phyloP scores from a whole-genome alignment of 37 sponge, comb jelly and placozoan species.

The Dysidea cf. avara region DNA sequence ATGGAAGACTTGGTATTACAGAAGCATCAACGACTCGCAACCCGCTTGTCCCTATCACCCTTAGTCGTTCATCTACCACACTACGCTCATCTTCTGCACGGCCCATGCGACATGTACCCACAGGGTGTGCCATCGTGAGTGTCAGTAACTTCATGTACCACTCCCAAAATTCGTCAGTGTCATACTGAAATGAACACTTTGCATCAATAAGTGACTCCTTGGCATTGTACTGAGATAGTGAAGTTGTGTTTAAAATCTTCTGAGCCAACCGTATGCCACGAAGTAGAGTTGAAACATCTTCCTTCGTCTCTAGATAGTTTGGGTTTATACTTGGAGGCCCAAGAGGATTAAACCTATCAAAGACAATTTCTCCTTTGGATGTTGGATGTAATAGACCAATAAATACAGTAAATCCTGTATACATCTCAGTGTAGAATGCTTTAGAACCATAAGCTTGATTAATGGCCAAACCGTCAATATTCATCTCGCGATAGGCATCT shows the following conservation, averaged over 20 bases:
- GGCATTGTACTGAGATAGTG: slow-evolving; percentile 21
- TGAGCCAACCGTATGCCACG: slow-evolving; percentile 54
- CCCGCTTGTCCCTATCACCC: slow-evolving; percentile 63
- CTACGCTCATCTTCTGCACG: slow-evolving; percentile 33
- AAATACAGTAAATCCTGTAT: slow-evolving; percentile 7
- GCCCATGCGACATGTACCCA: slow-evolving; percentile 88
- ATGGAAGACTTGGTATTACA: slow-evolving; percentile 67
- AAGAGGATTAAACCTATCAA: slow-evolving; percentile 32
- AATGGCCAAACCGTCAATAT: neutral
- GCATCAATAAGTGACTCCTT: neutral
- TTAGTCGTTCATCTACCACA: slow-evolving; percentile 73
- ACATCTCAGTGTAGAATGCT: neutral
- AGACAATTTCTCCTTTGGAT: slow-evolving; percentile 61
- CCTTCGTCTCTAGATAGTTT: slow-evolving; percentile 58
- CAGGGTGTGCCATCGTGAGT: slow-evolving; percentile 60
- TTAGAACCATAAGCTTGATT: slow-evolving; percentile 20
- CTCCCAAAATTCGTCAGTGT: slow-evolving; percentile 68
- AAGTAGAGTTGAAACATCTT: slow-evolving; percentile 57
- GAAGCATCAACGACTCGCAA: slow-evolving; percentile 89
- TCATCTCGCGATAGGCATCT: neutral
- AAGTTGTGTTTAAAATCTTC: slow-evolving; percentile 46
- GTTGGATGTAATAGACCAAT: slow-evolving; percentile 59
- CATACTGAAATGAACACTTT: slow-evolving; percentile 19
- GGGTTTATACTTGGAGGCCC: slow-evolving; percentile 71
- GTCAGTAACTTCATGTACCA: slow-evolving; percentile 58